Base-by-base conservation (phyloP, 2,888 invertebrate species). In the Drosophila buzzatii region DNA sequence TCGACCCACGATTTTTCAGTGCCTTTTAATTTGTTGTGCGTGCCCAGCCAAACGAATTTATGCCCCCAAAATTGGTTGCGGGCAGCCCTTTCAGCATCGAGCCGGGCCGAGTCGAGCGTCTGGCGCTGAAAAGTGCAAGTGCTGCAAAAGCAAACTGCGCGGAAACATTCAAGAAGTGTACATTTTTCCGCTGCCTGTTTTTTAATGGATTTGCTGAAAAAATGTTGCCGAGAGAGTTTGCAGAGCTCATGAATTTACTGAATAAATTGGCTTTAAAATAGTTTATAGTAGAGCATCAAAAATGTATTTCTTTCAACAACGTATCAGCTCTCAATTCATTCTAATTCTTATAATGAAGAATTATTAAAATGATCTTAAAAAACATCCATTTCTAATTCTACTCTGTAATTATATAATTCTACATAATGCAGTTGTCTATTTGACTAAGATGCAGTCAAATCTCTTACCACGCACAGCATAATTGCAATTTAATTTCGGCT, bases 101-200 rank as follows among this genome's bases (percentile, higher is more conserved):
- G 31, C 9, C 35, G 20, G 41, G 23, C 45, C 35, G 20, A 44
- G 31, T 6, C 3, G 27, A 27, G 27, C 45, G 61, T 8, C 45
- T 52, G 68, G 57, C 61, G 76, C 59, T 74, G 72, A 84, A 85
- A 85, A 79, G 73, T 85, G 90, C 88, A 88, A 89, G 90, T 79
- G 71, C 82, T 79, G 88, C 90, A 88, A 79, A 90, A 82, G 71
- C 60, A 75, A 85, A 85, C 85, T 79, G 88, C 79, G 85, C 79
- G 90, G 90, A 85, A 85, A 85, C 88, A 85, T 82, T 89, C 85
- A 79, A 85, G 85, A 70, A 89, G 85, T 89, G 70, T 52, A 73
- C 59, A 75, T 75, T 78, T 70, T 67, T 64, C 66, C 66, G 45
- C n/a, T 65, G 52, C 59, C 60, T 45, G 57, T 76, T 56, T 67